Evolutionary conservation across 2,113 vertebrate genomes (phyloP), one percentile per base, ranked within the genome.

Genomic region (Thinocorus orbignyianus): DNA sequence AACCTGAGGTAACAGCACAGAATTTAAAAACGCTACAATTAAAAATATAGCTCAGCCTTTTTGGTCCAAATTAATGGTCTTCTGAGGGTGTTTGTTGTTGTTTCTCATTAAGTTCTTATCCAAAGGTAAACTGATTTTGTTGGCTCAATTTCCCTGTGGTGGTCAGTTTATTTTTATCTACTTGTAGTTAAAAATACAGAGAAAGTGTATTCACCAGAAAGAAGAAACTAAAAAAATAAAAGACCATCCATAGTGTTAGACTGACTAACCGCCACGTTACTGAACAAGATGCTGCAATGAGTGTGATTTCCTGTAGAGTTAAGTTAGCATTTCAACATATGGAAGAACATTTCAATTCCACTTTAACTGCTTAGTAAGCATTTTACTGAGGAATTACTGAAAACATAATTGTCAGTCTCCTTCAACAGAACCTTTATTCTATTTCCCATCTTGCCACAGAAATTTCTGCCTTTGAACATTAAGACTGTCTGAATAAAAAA

Each of bases 1-100:
- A 82, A 91, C 25, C 30, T 77, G 44, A 91, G 79, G 23, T 69
- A 87, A 85, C 28, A 70, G 35, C 66, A 82, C 17, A n/a, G 78
- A 91, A 86, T 96, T 90, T 73, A 39, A 46, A 84, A 91, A n/a
- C 33, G 22, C n/a, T 65, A 69, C 49, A 88, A 91, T 70, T 85
- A 70, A 79, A 95, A 94, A 82, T 26, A 82, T 4, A 93, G 57
- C 24, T 90, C 71, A 90, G 66, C 37, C 78, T 82, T 90, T 86
- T 62, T 57, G 37, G 54, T 31, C 25, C 17, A 92, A 90, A 91
- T 80, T 37, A 87, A 76, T 42, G 13, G 9, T 49, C 31, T 76
- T 79, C 54, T 73, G 54, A 70, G 54, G 22, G 46, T 8, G 76
- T 81, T 78, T 44, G 14, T 23, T 73, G 37, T 41, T 82, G 8